Percentiles rank a stretch among this genome's conserved stretches.
Conservation (phyloP, 2,888 invertebrate species). For the Drosophila histrio region DNA sequence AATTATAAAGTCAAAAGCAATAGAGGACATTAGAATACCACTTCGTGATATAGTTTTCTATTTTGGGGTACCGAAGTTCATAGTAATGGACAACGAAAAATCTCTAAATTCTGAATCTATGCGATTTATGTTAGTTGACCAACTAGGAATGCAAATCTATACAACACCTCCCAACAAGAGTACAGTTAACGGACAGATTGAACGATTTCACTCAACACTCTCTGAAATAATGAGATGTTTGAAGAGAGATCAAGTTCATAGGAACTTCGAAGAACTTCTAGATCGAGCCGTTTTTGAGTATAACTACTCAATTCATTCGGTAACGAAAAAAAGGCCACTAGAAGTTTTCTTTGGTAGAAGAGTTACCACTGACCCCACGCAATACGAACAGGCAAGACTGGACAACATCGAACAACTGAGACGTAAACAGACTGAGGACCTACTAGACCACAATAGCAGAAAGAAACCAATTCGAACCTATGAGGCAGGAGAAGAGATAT, state of each 20-base stretch:
- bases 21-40: slow-evolving; percentile 8
- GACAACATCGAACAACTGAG: slow-evolving; percentile 1
- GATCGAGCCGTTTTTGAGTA: neutral
- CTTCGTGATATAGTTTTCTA: neutral
- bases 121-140: neutral
- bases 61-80: neutral
- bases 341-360: neutral
- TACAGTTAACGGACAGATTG: slow-evolving; percentile 10
- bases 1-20: slow-evolving; percentile 1
- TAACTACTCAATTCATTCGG: slow-evolving; percentile 5
- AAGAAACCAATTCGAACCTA: neutral
- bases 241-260: neutral
- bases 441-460: neutral
- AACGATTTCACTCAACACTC: slow-evolving; percentile 1
- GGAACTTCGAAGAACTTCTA: neutral
- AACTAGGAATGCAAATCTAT: neutral
- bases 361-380: neutral
- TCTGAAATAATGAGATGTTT: neutral
- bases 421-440: neutral
- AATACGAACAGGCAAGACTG: too few species aligned
- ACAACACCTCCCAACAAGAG: slow-evolving; percentile 1
- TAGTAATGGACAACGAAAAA: slow-evolving; percentile 2
- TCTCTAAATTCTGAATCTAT: neutral
- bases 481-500: neutral
- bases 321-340: neutral